Evolutionary conservation across 1,140 invertebrate species (phyloP), one percentile per base, ranked within the genome.

Genomic region (Nylanderia fulva): DNA sequence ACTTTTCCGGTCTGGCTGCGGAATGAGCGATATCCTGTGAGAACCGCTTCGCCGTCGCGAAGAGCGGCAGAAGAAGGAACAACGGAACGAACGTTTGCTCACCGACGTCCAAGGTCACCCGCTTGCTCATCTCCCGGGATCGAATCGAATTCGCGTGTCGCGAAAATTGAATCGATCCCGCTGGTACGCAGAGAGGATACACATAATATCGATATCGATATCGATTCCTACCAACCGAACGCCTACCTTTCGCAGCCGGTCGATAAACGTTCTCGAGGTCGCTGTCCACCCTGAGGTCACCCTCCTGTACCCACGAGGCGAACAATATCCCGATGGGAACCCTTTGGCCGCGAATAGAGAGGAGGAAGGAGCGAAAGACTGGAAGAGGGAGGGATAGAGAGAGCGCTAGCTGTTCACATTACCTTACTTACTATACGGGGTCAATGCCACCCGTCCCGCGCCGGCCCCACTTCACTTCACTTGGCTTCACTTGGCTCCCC

Each of bases 381-480:
- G 75, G 74, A 66, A 60, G 68, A 75, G 33, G 15, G 2, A 39
- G 7, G 48, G 18, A 61, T n/a, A 33, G 21, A 27, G 52, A 58
- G 18, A 61, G 88, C 83, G 90, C 89, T 92, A 92, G 92, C 92
- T 92, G 90, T 92, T 93, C 92, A 89, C 92, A 93, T 93, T 93
- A 93, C 91, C 87, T 93, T 91, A 92, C 91, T 92, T 92, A 92
- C 91, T 92, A 93, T 93, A 93, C 92, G 92, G 88, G 92, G 92
- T 93, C 92, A 93, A 93, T 93, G 92, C 92, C 92, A 93, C 88
- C 86, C 91, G 86, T 91, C 91, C 45, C 92, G 88, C 90, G 90
- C 88, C 88, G 86, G 90, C 91, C 89, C 89, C 92, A 91, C 92
- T 93, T 92, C 91, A 90, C 92, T 92, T 93, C 85, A 88, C 88